These are phyloP conservation scores for Hofmannophila pseudospretella DNA, from an alignment of 2,888 invertebrate species.

Conservation along the genomic window DNA sequence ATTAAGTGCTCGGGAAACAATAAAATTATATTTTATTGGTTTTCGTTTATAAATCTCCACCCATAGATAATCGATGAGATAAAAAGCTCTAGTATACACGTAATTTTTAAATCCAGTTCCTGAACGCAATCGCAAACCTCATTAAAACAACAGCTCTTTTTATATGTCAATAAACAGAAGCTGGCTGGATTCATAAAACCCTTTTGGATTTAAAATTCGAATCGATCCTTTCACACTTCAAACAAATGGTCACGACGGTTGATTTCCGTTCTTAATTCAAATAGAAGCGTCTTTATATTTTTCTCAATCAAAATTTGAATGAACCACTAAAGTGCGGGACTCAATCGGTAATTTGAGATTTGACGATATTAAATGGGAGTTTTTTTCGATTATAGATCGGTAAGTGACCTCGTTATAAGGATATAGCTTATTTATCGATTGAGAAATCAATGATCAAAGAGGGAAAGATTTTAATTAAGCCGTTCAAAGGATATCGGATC, in stretches of 20 bases:
- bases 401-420: conserved; percentile 73
- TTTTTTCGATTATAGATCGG: conserved; percentile 74
- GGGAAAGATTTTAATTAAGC: too few relatives aligned
- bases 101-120: conserved; percentile 1
- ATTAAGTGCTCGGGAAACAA: conserved; percentile 64
- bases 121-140: conserved; percentile 3
- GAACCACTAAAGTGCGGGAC: conserved; percentile 44
- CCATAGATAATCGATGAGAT: conserved; percentile 1
- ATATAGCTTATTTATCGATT: conserved; percentile 73
- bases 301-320: conserved; percentile 52
- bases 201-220: conserved; percentile 48
- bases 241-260: conserved; percentile 70
- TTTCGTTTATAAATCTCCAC: conserved; percentile 22
- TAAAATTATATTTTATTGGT: conserved; percentile 62
- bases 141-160: conserved; percentile 10
- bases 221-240: conserved; percentile 76
- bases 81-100: background rate
- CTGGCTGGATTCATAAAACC: conserved; percentile 46
- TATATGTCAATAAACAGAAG: conserved; percentile 63
- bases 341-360: conserved; percentile 61
- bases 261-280: conserved; percentile 75
- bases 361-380: conserved; percentile 49
- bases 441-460: conserved; percentile 53
- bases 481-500: too few relatives aligned
- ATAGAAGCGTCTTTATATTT: conserved; percentile 63